Base-by-base conservation (phyloP, 2,797 vertebrate genomes). In the Melanotaenia pygmaea region DNA sequence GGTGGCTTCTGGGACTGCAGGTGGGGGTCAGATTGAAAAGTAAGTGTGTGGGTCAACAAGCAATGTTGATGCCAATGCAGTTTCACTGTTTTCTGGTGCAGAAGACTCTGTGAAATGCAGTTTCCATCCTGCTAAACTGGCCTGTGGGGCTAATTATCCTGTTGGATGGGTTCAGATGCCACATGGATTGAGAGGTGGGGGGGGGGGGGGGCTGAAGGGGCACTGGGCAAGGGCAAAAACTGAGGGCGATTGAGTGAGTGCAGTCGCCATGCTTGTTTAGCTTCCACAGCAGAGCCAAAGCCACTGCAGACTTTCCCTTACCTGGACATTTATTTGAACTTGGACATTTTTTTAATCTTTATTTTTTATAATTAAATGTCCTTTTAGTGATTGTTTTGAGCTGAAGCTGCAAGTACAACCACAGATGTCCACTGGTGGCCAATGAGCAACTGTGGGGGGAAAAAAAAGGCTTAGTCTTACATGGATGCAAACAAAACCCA, bases 161-260 rank as follows among this genome's bases (percentile, higher is more conserved):
- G 86, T 91, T 89, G 91, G 90, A 81, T 93, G 82, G 81, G 90
- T 90, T 93, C 90, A 93, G 91, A 91, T 90, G 88, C 87, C 87
- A 88, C 90, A 86, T 79, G 72, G 70, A 83, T 81, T 79, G 81
- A 81, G 69, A 26, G 54, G 35, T 18, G 56, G 60, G 54, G 18
- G 35, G 56, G 60, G 54, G 18, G 35, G 32, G 59, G 61, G 54
- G 58, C 32, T 26, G 64, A 56, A 45, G 62, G 74, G 74, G 75
- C 62, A 74, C 5, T 10, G 73, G 76, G 77, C 72, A 83, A 76
- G 76, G 79, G 68, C 73, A 69, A 68, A 74, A 56, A 82, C 32
- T 53, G 67, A 47, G 61, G 59, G 70, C 61, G 70, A 38, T 57
- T 1, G 20, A 54, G 71, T 38, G 50, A 80, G 70, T 22, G 72